These are phyloP conservation scores for Melanotaenia boesemani DNA, from an alignment of 2,797 vertebrate genomes.

Conservation along the genomic window DNA sequence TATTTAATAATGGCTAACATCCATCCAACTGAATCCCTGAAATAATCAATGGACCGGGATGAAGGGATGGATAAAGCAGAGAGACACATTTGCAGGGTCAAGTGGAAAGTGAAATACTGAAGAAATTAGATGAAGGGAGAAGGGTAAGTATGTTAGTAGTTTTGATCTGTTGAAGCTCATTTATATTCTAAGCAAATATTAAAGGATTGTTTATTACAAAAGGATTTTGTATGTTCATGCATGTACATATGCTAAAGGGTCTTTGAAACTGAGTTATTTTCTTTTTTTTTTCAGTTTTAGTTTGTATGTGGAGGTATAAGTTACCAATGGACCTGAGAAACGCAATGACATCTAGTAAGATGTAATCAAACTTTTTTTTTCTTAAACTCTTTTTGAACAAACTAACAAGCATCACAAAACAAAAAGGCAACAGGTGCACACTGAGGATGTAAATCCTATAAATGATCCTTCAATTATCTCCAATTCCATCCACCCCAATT, in stretches of 20 bases:
- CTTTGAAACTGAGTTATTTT: background rate
- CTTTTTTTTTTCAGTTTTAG: background rate
- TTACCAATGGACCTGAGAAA: constrained; percentile 33
- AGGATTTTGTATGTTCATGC: constrained; percentile 7
- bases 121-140: constrained; percentile 45
- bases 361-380: constrained; percentile 61
- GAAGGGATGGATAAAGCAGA: constrained; percentile 60
- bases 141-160: constrained; percentile 25
- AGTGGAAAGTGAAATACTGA: constrained; percentile 72
- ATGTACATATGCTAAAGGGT: constrained; percentile 4
- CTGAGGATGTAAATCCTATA: constrained; percentile 70
- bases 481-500: constrained; percentile 76
- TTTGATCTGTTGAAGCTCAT: constrained; percentile 39
- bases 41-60: constrained; percentile 76
- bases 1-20: constrained; percentile 76
- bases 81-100: constrained; percentile 67
- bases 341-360: constrained; percentile 26
- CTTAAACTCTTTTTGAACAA: constrained; percentile 56
- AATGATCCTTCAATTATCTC: constrained; percentile 78
- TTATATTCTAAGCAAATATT: constrained; percentile 27
- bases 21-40: constrained; percentile 63
- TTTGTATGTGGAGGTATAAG: background rate
- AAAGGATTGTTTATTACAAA: background rate
- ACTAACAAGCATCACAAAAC: constrained; percentile 58
- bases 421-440: constrained; percentile 86